A percentile compares a stretch with the other conserved stretches of the same genome.
Evolutionary conservation across 2,888 invertebrate species (phyloP).

Genomic region (Zygaena filipendulae): DNA sequence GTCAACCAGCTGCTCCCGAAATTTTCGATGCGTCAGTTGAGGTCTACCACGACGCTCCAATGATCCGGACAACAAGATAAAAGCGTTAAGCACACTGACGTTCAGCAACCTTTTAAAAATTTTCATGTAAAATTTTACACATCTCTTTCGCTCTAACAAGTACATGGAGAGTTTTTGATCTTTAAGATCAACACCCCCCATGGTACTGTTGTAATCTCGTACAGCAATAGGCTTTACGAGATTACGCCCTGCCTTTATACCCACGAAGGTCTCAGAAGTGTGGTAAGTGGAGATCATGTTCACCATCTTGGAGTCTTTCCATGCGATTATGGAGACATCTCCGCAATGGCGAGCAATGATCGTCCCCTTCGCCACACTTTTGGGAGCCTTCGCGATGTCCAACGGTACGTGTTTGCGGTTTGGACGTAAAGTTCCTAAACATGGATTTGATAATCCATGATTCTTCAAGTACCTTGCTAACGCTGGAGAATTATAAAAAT

Average conservation of each 20-base stretch:
- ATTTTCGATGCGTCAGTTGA: too few species aligned
- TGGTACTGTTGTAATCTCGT: conserved; percentile 6
- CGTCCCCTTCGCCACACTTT: conserved; percentile 7
- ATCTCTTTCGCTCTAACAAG: conserved; percentile 12
- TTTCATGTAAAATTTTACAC: conserved; percentile 15
- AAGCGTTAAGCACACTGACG: too few species aligned
- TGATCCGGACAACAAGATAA: too few species aligned
- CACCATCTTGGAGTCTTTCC: conserved; percentile 14
- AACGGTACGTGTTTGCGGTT: conserved; percentile 5
- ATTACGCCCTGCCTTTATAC: neutral
- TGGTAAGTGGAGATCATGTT: conserved; percentile 18
- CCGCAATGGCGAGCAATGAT: conserved; percentile 9
- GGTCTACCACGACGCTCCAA: too few species aligned
- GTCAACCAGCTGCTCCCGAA: too few species aligned
- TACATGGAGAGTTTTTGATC: conserved; percentile 1
- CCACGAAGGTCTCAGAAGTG: neutral
- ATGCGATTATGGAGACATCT: conserved; percentile 13
- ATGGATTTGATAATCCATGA: conserved; percentile 2
- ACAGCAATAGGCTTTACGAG: conserved; percentile 4
- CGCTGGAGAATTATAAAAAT: conserved; percentile 16
- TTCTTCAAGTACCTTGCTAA: conserved; percentile 4
- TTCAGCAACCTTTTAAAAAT: conserved; percentile 6
- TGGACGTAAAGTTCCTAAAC: conserved; percentile 8
- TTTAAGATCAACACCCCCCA: conserved; percentile 7
- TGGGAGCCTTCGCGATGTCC: conserved; percentile 9